phyloP scores from a whole-genome alignment of 2,888 invertebrate genomes.

The Rotaria socialis region DNA sequence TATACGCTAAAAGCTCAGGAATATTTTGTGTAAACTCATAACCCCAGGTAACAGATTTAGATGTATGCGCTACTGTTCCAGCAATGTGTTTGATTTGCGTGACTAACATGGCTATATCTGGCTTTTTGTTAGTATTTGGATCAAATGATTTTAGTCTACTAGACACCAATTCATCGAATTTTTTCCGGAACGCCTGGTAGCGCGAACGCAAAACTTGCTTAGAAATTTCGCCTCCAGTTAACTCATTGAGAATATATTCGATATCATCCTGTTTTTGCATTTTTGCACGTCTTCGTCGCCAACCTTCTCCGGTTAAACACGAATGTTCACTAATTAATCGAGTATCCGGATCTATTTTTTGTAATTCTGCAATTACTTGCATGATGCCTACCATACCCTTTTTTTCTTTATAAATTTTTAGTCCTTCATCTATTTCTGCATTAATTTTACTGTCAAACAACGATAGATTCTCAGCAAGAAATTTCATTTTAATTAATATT shows the following conservation, averaged over 20 bases:
- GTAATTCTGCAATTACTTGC: background rate
- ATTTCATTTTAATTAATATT: background rate
- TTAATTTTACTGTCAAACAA: background rate
- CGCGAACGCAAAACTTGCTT: background rate
- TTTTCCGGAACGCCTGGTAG: background rate
- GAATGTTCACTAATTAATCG: background rate
- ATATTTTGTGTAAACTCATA: background rate
- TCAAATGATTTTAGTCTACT: background rate
- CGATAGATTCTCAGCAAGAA: background rate
- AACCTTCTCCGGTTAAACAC: background rate
- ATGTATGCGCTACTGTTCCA: background rate
- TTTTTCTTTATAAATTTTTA: background rate
- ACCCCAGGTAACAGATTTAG: background rate
- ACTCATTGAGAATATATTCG: background rate
- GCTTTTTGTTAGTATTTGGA: background rate
- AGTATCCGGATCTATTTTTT: background rate
- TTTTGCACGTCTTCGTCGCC: background rate
- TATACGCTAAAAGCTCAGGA: background rate
- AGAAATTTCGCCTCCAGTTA: background rate
- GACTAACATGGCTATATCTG: background rate
- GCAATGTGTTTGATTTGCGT: background rate
- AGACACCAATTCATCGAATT: background rate
- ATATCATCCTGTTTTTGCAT: background rate
- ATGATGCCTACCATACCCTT: background rate
- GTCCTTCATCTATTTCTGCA: background rate